A percentile compares a stretch with the other conserved stretches of the same genome.
phyloP scores from a whole-genome alignment of 2,113 vertebrate genomes.

The Damaliscus lunatus region DNA sequence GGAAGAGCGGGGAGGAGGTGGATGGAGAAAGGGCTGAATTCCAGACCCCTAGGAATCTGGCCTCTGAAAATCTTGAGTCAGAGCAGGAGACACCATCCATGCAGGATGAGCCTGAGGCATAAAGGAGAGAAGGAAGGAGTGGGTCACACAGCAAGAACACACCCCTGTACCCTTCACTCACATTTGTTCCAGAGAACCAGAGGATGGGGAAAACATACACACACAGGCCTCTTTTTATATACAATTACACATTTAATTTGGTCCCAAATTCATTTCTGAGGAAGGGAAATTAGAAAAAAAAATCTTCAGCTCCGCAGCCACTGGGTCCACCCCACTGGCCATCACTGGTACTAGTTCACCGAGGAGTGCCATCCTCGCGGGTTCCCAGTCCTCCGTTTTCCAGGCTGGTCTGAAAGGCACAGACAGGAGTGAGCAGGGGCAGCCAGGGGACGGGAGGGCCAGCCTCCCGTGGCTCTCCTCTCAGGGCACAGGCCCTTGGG shows the following conservation, averaged over 20 bases:
- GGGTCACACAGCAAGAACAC: not conserved
- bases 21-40: not conserved
- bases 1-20: not conserved
- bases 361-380: too few relatives aligned
- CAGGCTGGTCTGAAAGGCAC: too few relatives aligned
- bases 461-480: too few relatives aligned
- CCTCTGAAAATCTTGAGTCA: not conserved
- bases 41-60: not conserved
- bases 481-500: too few relatives aligned
- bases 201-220: not conserved
- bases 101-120: not conserved
- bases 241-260: conserved; percentile 76
- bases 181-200: not conserved
- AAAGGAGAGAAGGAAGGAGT: not conserved
- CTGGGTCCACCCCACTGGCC: too few relatives aligned
- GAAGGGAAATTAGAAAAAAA: too few relatives aligned
- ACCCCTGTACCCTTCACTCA: not conserved
- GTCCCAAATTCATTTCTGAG: conserved; percentile 54
- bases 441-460: too few relatives aligned
- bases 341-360: too few relatives aligned
- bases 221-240: conserved; percentile 66
- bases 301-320: too few relatives aligned
- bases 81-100: not conserved
- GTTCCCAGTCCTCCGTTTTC: too few relatives aligned
- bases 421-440: too few relatives aligned